Evolutionary conservation across 2,888 invertebrate species (phyloP).

Genomic region (Tipula unca): DNA sequence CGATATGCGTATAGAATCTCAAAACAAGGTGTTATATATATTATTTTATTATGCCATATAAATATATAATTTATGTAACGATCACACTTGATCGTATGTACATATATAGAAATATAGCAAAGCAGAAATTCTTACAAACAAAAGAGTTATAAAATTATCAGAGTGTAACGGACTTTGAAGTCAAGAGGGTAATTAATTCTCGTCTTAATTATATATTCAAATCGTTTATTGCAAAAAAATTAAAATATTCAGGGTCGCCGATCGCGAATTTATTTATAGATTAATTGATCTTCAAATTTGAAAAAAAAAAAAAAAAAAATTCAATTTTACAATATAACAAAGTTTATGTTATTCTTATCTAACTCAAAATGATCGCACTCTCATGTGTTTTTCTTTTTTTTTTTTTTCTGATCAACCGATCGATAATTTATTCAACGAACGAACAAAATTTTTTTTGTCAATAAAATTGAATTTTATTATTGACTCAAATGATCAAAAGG

Average conservation of each 20-base stretch:
- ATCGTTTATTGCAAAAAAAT: background rate
- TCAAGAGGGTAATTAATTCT: background rate
- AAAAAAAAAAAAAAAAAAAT: background rate
- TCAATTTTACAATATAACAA: no score
- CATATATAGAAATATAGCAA: background rate
- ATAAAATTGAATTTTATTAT: background rate
- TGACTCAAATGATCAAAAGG: background rate
- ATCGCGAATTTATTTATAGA: background rate
- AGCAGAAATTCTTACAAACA: background rate
- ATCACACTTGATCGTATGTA: background rate
- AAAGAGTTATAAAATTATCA: background rate
- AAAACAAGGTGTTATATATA: background rate
- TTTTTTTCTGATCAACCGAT: background rate
- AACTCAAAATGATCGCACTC: background rate
- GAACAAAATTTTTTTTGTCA: background rate
- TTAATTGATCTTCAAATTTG: background rate
- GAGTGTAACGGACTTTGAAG: conserved; percentile 1
- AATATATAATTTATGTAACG: background rate
- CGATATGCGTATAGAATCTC: background rate
- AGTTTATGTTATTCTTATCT: background rate
- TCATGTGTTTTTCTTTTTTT: background rate
- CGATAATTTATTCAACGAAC: background rate
- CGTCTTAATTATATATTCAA: background rate
- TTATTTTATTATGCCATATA: background rate
- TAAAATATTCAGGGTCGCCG: background rate